These are phyloP conservation scores for Isichthys henryi DNA, from an alignment of 2,113 vertebrate species.

Conservation along the genomic window DNA sequence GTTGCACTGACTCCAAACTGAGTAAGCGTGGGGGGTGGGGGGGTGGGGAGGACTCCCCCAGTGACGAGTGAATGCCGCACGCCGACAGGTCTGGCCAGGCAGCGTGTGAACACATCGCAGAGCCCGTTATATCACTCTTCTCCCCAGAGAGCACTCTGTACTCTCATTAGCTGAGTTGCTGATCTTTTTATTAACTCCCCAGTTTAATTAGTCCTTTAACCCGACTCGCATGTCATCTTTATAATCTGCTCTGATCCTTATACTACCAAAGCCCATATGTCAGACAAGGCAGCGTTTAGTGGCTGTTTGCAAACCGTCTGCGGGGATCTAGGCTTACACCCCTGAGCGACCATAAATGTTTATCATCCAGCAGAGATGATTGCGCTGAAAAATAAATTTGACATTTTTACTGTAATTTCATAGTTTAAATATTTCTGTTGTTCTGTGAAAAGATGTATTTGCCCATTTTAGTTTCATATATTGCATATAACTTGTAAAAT, in stretches of 20 bases:
- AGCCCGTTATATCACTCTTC: conserved; percentile 7
- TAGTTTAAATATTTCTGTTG: not conserved
- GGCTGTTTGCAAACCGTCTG: not conserved
- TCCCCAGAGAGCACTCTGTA: conserved; percentile 18
- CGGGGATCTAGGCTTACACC: not conserved
- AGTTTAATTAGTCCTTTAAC: conserved; percentile 19
- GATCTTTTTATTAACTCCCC: conserved; percentile 19
- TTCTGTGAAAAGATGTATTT: not conserved
- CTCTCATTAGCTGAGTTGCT: conserved; percentile 20
- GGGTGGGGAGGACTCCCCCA: not conserved
- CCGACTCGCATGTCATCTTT: conserved; percentile 2
- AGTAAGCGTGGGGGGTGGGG: not conserved
- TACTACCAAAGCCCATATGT: conserved; percentile 16
- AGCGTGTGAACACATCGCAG: not conserved
- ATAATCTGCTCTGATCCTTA: conserved; percentile 11
- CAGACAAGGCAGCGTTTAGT: not conserved
- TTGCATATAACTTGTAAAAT: not conserved
- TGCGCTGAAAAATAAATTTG: not conserved
- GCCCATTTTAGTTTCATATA: not conserved
- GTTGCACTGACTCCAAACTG: not conserved
- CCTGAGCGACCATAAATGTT: not conserved
- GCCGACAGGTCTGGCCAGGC: not conserved
- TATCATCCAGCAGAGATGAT: not conserved
- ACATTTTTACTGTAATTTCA: not conserved
- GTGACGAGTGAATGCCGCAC: not conserved